Base-by-base conservation (phyloP, 2,888 invertebrate genomes). In the Cotesia congregata region DNA sequence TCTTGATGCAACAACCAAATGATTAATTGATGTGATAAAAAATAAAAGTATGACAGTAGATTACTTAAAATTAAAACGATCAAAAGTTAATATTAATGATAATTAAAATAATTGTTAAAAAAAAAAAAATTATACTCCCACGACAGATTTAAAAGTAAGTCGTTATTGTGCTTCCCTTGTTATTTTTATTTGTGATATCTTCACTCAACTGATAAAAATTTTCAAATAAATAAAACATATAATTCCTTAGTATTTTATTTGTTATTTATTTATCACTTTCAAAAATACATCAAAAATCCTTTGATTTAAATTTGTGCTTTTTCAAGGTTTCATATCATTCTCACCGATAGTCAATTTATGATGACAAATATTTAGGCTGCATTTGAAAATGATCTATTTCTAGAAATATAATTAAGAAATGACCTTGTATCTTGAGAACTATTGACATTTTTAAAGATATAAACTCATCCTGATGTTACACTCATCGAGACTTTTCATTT, bases 201-300 rank as follows among this genome's bases (percentile, higher is more conserved):
- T 68, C 50, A 68, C 17, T 40, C 17, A 68, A 20, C 7, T 67
- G n/a, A 67, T 38, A 15, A 39, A 67, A 39, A 40, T 38, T 38
- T 38, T 40, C 40, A 67, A 15, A 80, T 80, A 74, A 73, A 67
- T 7, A 60, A 74, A 74, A 68, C 20, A 61, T 72, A 7, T 67
- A 70, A 75, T 62, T 30, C 12, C 6, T 20, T 77, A 72, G 60
- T 64, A 64, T 15, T 40, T 41, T 67, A 20, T 30, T 30, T 61
- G 41, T 59, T n/a, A 74, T 67, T 59, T 68, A 67, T 50, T 67
- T 40, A 67, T 50, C 20, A 38, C 9, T 60, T 9, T 30, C 50
- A 61, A 74, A 74, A 9, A 39, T 40, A 15, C 20, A 20, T 20
- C 1, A 20, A 20, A 20, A 20, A 20, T 20, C 20, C 20, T 20